Percentiles rank a stretch among this genome's conserved stretches.
These are phyloP conservation scores for Apostichopus parvimensis DNA, from an alignment of 35 echinoderm and acorn worm species.

Conservation along the genomic window DNA sequence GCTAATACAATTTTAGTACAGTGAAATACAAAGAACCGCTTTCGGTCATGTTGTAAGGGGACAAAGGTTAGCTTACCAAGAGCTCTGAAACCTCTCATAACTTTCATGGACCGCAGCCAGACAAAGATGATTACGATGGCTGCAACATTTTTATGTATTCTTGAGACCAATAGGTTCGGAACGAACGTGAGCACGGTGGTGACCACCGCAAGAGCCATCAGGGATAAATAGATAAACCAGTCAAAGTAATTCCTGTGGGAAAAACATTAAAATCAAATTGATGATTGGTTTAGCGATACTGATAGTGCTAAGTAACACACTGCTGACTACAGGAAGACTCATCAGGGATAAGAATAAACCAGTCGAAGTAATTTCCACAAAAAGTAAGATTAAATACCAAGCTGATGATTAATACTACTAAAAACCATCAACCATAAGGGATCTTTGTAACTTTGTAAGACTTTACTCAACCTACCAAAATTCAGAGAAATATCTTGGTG, in stretches of 20 bases:
- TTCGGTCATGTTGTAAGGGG: too few species aligned
- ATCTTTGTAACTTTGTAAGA: too few species aligned
- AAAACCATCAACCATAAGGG: too few species aligned
- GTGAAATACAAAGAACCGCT: too few species aligned
- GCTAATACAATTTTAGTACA: too few species aligned
- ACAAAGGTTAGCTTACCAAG: slow-evolving; percentile 67
- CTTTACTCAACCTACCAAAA: slow-evolving; percentile 65
- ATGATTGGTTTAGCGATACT: too few species aligned
- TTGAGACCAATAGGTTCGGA: slow-evolving; percentile 17
- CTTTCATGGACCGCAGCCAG: slow-evolving; percentile 93
- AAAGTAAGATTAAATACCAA: too few species aligned
- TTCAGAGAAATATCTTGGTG: slow-evolving; percentile 83
- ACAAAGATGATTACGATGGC: slow-evolving; percentile 80
- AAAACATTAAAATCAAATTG: background rate
- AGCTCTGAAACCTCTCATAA: slow-evolving; percentile 70
- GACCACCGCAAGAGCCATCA: slow-evolving; percentile 52
- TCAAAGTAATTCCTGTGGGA: slow-evolving; percentile 89
- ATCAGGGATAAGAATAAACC: too few species aligned
- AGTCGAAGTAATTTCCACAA: too few species aligned
- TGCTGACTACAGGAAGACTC: too few species aligned
- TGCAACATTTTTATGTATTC: slow-evolving; percentile 50
- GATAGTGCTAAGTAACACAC: too few species aligned
- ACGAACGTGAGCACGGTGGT: slow-evolving; percentile 49
- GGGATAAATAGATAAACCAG: slow-evolving; percentile 83
- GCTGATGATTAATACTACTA: too few species aligned